These are phyloP conservation scores for Thymelicus lineola DNA, from an alignment of 2,888 invertebrate species.

Conservation along the genomic window DNA sequence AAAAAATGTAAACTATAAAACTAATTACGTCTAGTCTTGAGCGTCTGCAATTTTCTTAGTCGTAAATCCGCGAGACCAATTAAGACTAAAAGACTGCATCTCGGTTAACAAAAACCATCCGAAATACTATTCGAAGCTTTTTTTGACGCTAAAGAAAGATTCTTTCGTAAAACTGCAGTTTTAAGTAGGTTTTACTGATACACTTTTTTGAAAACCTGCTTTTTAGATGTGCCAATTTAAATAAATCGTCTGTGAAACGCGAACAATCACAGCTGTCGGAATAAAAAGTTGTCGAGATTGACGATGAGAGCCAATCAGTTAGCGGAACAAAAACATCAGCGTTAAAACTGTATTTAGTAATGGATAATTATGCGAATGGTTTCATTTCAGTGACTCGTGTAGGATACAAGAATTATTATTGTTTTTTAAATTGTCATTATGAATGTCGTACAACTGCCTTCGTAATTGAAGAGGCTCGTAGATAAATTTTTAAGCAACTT, in stretches of 20 bases:
- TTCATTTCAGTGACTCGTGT: too few species aligned
- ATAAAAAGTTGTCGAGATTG: conserved; percentile 21
- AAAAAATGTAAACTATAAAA: too few species aligned
- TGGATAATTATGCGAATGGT: conserved; percentile 11
- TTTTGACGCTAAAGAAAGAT: not conserved
- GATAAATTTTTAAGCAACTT: too few species aligned
- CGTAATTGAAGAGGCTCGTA: too few species aligned
- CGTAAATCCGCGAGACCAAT: not conserved
- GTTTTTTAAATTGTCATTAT: too few species aligned
- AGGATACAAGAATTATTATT: too few species aligned
- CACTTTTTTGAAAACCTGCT: not conserved
- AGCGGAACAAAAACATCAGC: conserved; percentile 27
- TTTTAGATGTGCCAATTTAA: conserved; percentile 2
- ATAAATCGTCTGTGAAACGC: conserved; percentile 2
- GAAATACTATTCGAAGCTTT: not conserved
- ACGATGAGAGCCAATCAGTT: conserved; percentile 30
- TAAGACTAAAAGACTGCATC: not conserved
- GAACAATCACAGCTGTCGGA: conserved; percentile 11
- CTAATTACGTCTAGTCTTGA: too few species aligned
- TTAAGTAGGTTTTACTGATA: not conserved
- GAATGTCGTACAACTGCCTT: too few species aligned
- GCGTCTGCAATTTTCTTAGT: too few species aligned
- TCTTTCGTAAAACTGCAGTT: not conserved
- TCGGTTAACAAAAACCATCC: not conserved
- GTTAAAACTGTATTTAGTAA: conserved; percentile 39